Evolutionary conservation across 2,113 vertebrate species (phyloP).

Genomic region (Neogobius melanostomus): DNA sequence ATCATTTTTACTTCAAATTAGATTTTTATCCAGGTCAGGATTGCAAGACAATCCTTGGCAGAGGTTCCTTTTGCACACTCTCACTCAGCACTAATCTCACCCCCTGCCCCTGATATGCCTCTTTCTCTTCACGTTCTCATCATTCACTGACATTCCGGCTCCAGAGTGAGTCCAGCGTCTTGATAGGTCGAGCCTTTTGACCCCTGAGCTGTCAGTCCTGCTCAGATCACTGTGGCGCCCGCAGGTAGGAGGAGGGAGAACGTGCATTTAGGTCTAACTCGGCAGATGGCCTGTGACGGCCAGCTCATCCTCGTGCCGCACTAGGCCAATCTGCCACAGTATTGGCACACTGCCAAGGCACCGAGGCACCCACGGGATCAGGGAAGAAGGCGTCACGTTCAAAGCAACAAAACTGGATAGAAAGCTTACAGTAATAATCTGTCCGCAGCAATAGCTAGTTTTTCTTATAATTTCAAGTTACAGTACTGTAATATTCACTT

Average conservation of each 20-base stretch:
- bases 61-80: not conserved
- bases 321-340: constrained; percentile 37
- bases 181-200: constrained; percentile 17
- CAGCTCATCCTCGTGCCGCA: constrained; percentile 42
- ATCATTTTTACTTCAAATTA: not conserved
- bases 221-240: constrained; percentile 26
- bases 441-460: not conserved
- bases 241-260: constrained; percentile 36
- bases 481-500: too few relatives aligned
- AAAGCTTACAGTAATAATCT: not conserved
- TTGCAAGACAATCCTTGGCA: not conserved
- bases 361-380: not conserved
- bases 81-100: not conserved
- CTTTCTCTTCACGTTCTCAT: constrained; percentile 4
- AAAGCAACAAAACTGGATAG: not conserved
- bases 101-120: not conserved
- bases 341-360: constrained; percentile 16
- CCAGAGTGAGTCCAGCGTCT: not conserved
- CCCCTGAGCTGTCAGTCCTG: constrained; percentile 32
- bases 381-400: constrained; percentile 12
- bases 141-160: constrained; percentile 10
- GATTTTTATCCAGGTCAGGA: not conserved
- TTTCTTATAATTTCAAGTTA: too few relatives aligned
- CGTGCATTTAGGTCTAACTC: constrained; percentile 39
- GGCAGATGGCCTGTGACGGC: constrained; percentile 61